phyloP scores from a whole-genome alignment of 2,888 invertebrate genomes.

The Zaprionus bogoriensis region DNA sequence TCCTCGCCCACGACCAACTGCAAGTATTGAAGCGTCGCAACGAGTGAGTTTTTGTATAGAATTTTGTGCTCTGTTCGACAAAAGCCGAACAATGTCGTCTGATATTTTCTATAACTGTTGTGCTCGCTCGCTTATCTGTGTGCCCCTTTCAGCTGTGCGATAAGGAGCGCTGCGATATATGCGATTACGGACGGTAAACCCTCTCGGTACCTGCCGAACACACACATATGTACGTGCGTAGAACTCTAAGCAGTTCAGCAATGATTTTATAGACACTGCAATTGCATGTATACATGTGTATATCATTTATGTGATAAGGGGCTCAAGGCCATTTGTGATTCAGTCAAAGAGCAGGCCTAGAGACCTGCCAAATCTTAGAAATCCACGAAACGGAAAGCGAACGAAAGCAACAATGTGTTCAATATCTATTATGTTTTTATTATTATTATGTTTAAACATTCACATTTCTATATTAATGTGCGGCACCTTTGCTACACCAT shows the following conservation, averaged over 20 bases:
- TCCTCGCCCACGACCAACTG: conserved; percentile 38
- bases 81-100: conserved; percentile 46
- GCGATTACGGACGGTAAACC: conserved; percentile 59
- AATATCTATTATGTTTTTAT: no score
- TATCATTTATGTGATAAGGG: conserved; percentile 3
- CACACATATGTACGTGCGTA: not conserved
- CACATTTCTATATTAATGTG: no score
- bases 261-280: conserved; percentile 8
- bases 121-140: conserved; percentile 52
- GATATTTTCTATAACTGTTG: conserved; percentile 19
- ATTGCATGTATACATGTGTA: not conserved
- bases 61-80: conserved; percentile 31
- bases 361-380: no score
- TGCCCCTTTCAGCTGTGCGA: conserved; percentile 43
- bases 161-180: conserved; percentile 60
- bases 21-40: conserved; percentile 8
- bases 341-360: no score
- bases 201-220: not conserved
- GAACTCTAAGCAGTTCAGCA: not conserved
- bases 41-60: conserved; percentile 10
- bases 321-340: conserved; percentile 21
- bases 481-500: no score
- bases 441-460: no score
- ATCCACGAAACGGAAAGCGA: no score
- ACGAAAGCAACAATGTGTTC: no score